These are phyloP conservation scores for Lagodon rhomboides DNA, from an alignment of 2,797 vertebrate species.

Conservation along the genomic window DNA sequence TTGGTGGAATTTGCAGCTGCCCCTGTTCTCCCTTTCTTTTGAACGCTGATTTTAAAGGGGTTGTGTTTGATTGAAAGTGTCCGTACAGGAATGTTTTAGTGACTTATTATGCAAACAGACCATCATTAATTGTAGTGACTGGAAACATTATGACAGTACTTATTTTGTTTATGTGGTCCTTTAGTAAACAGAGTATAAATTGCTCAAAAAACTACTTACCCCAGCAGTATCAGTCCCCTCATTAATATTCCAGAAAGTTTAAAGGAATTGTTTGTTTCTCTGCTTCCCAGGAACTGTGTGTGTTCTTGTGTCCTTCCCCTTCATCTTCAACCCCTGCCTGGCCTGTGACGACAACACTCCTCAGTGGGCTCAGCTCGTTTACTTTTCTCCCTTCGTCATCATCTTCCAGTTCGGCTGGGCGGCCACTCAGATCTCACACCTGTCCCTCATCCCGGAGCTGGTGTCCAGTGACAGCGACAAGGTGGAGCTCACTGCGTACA, in stretches of 20 bases:
- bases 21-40: too few relatives aligned
- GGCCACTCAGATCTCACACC: slow-evolving; percentile 90
- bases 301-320: slow-evolving; percentile 90
- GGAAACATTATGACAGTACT: background rate
- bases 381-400: slow-evolving; percentile 90
- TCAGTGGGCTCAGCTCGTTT: slow-evolving; percentile 85
- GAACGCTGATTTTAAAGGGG: too few relatives aligned
- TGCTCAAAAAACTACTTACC: background rate
- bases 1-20: too few relatives aligned
- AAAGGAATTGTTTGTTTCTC: background rate
- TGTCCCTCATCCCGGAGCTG: slow-evolving; percentile 94
- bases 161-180: background rate
- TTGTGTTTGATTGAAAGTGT: too few relatives aligned
- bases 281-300: slow-evolving; percentile 85
- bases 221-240: background rate
- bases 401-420: slow-evolving; percentile 95
- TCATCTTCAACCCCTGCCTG: slow-evolving; percentile 92
- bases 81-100: background rate
- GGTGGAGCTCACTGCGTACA: slow-evolving; percentile 93
- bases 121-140: too few relatives aligned
- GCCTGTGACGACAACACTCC: slow-evolving; percentile 84
- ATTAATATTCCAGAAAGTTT: background rate
- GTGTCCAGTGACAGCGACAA: slow-evolving; percentile 88
- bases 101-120: background rate
- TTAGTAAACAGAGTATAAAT: background rate